Percentiles rank a stretch among this genome's conserved stretches.
phyloP scores from a whole-genome alignment of 2,113 vertebrate species.

The Sceloporus tristichus region DNA sequence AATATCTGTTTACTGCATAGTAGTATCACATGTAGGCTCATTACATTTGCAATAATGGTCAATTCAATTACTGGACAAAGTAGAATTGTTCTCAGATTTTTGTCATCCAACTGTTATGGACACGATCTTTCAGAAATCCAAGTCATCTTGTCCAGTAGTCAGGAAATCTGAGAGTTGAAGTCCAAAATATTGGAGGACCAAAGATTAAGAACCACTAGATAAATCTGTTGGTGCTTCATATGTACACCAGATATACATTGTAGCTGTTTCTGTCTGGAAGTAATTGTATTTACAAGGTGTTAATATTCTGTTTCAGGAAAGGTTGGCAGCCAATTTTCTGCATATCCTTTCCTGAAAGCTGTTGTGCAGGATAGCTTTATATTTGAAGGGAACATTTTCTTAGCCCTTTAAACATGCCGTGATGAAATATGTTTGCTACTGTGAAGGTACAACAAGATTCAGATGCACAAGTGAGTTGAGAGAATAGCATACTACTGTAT shows the following conservation, averaged over 20 bases:
- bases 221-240: neutral
- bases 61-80: neutral
- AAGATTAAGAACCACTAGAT: neutral
- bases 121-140: too few relatives aligned
- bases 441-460: conserved; percentile 19
- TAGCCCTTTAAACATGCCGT: conserved; percentile 51
- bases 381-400: conserved; percentile 47
- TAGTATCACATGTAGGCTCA: neutral
- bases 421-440: conserved; percentile 43
- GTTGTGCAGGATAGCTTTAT: conserved; percentile 44
- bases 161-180: too few relatives aligned
- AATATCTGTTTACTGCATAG: neutral
- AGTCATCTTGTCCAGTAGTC: too few relatives aligned
- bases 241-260: neutral
- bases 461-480: neutral
- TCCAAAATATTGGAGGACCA: too few relatives aligned
- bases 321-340: conserved; percentile 57
- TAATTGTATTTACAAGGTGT: conserved; percentile 52
- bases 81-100: neutral
- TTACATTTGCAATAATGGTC: neutral
- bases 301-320: conserved; percentile 56
- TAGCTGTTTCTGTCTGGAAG: neutral
- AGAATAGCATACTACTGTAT: neutral
- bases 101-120: too few relatives aligned
- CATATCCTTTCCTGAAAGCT: conserved; percentile 23